phyloP scores from a whole-genome alignment of 2,113 vertebrate species.

The Amblyornis subalaris region DNA sequence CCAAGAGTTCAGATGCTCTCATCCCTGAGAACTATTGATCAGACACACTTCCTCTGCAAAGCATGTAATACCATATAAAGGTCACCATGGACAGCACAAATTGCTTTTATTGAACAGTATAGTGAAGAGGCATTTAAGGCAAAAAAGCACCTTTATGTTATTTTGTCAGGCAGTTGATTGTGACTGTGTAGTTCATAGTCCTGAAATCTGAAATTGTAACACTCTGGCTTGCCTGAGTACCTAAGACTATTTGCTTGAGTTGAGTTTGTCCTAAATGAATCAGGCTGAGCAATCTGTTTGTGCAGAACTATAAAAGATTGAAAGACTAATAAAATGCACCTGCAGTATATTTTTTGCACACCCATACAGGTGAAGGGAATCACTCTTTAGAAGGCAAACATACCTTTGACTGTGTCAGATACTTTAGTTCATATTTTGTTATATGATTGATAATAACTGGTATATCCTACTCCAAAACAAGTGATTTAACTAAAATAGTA shows the following conservation, averaged over 20 bases:
- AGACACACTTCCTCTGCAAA: not conserved
- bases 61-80: constrained; percentile 17
- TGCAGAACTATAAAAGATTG: not conserved
- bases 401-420: not conserved
- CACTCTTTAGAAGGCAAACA: not conserved
- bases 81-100: not conserved
- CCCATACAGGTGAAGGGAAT: not conserved
- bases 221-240: not conserved
- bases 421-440: not conserved
- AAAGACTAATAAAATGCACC: constrained; percentile 36
- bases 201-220: not conserved
- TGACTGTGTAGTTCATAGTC: not conserved
- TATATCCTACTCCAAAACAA: not conserved
- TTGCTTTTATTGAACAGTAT: constrained; percentile 44
- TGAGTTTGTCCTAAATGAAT: constrained; percentile 17
- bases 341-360: not conserved
- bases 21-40: constrained; percentile 14
- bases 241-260: constrained; percentile 2
- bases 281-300: constrained; percentile 18
- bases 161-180: constrained; percentile 6
- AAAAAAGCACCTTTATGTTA: constrained; percentile 15
- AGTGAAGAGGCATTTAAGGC: constrained; percentile 12
- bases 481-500: not conserved
- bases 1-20: not conserved
- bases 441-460: not conserved